A percentile compares a stretch with the other conserved stretches of the same genome.
phyloP scores from a whole-genome alignment of 2,888 invertebrate genomes.

The Drosophila rubida region DNA sequence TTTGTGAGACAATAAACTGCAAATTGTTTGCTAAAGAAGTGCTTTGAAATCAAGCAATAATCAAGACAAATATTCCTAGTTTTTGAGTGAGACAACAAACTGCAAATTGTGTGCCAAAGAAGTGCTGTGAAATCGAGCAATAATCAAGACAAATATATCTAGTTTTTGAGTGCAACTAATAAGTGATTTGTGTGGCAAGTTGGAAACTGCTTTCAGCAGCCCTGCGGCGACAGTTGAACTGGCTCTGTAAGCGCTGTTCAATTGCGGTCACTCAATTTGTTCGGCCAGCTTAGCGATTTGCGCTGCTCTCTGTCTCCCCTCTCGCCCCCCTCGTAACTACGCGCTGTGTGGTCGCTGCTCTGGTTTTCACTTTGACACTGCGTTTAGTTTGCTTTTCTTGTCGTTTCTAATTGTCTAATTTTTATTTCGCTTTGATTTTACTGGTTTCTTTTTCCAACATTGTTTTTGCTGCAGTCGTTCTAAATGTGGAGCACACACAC shows the following conservation, averaged over 20 bases:
- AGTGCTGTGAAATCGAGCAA: too few relatives aligned
- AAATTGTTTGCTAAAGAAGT: too few relatives aligned
- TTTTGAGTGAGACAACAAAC: too few relatives aligned
- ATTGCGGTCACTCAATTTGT: slow-evolving; percentile 60
- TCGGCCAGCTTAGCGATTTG: slow-evolving; percentile 48
- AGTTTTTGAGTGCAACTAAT: too few relatives aligned
- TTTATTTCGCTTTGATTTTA: slow-evolving; percentile 23
- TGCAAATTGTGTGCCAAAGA: too few relatives aligned
- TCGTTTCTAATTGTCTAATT: background rate
- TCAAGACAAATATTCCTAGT: too few relatives aligned
- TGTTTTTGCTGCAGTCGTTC: slow-evolving; percentile 38
- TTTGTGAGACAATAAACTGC: too few relatives aligned
- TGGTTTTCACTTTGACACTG: slow-evolving; percentile 58
- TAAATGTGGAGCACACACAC: slow-evolving; percentile 58
- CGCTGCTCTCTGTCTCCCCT: background rate
- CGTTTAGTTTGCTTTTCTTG: slow-evolving; percentile 35
- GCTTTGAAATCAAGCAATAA: too few relatives aligned
- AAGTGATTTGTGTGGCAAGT: too few relatives aligned
- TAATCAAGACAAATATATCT: too few relatives aligned
- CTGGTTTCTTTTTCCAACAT: slow-evolving; percentile 16
- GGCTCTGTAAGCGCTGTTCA: slow-evolving; percentile 25
- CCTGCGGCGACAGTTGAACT: slow-evolving; percentile 8
- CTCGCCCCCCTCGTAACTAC: background rate
- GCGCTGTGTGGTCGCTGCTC: slow-evolving; percentile 27
- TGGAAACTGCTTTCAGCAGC: slow-evolving; percentile 8